Evolutionary conservation across 1,140 invertebrate genomes (phyloP), one percentile per base, ranked within the genome.

Genomic region (silkworm (Bombyx mori)): DNA sequence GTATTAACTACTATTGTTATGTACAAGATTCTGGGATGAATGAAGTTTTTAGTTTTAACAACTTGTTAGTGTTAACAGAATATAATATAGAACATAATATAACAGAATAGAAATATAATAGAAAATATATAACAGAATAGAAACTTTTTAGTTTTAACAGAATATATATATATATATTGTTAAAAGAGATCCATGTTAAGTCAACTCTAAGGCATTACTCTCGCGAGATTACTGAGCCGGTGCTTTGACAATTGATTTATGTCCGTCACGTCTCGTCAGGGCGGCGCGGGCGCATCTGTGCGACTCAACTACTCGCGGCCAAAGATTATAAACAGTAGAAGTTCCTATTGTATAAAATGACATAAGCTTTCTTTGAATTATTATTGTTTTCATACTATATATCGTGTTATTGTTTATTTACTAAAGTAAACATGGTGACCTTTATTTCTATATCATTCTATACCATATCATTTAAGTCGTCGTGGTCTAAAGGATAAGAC

Each of bases 191-290:
- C 22, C 52, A 44, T 43, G 44, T 7, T 44, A 54, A 8, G 26
- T 85, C 82, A 78, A 80, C 67, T 69, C 44, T 56, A 61, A 59
- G 62, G 77, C 71, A 75, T 77, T 77, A 82, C 71, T 73, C 75
- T 63, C 70, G 51, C 64, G 66, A 79, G 76, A 82, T 77, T 80
- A 79, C 70, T 66, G 68, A 67, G 69, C 66, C 67, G 75, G 69
- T 73, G 26, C 26, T 35, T 77, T 86, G 79, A 86, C 82, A 83
- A 83, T 83, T 83, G 82, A 86, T 86, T 83, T 83, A 86, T 83
- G 80, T 75, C 80, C 71, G 80, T 85, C 82, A 85, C 62, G 80
- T 62, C 77, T 81, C 79, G 79, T 84, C 80, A 84, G 68, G 61
- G 68, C 69, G 75, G 68, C 77, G 73, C 74, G 68, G 54, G 79